A percentile compares a stretch with the other conserved stretches of the same genome.
Evolutionary conservation across 2,797 vertebrate species (phyloP).

Genomic region (Bovichtus diacanthus): DNA sequence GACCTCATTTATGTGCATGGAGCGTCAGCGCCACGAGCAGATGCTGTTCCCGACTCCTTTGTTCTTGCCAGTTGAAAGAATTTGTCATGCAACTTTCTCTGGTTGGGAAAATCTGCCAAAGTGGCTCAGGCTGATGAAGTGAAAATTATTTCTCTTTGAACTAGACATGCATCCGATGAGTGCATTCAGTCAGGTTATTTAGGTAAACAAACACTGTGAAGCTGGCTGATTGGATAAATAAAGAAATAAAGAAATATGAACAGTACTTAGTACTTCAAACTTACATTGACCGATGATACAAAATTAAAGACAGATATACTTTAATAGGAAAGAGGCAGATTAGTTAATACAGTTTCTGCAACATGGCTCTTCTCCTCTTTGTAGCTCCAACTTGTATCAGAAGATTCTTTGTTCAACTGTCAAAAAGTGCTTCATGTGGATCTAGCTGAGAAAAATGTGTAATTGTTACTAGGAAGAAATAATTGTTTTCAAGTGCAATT

Average conservation of each 20-base stretch:
- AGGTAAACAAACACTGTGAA: neutral
- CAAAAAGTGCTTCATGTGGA: neutral
- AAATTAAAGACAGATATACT: neutral
- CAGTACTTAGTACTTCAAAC: neutral
- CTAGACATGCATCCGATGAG: neutral
- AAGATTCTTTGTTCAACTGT: conserved; percentile 17
- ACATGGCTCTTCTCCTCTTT: neutral
- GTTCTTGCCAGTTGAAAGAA: conserved; percentile 6
- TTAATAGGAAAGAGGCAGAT: neutral
- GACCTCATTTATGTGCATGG: neutral
- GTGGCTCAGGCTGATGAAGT: neutral
- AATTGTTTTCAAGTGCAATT: neutral
- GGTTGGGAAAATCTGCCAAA: neutral
- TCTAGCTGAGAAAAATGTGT: neutral
- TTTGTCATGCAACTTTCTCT: neutral
- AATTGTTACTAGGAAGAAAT: neutral
- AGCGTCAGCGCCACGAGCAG: neutral
- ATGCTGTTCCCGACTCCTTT: conserved; percentile 9
- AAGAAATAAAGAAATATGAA: neutral
- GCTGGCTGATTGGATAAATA: neutral
- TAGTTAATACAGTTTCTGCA: neutral
- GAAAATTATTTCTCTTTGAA: conserved; percentile 10
- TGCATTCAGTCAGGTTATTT: neutral
- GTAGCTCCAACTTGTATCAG: neutral
- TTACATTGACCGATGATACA: neutral